Evolutionary conservation across 2,113 vertebrate genomes (phyloP).

Genomic region (Symphodus melops): DNA sequence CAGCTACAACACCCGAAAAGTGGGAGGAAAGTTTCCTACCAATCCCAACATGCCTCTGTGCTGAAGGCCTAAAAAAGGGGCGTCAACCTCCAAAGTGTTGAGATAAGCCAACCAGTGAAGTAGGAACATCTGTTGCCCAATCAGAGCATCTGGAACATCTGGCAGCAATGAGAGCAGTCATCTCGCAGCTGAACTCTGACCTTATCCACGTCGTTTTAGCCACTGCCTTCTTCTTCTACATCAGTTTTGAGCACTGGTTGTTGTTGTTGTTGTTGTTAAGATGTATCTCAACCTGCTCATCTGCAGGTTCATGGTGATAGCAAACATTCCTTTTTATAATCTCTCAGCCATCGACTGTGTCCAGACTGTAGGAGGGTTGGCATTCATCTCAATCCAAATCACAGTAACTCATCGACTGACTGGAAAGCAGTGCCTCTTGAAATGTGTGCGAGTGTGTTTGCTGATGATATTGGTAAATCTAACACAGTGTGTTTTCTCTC

Average conservation of each 20-base stretch:
- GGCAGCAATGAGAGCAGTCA: constrained; percentile 48
- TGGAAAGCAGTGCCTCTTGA: background rate
- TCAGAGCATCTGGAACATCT: constrained; percentile 71
- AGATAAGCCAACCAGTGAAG: constrained; percentile 54
- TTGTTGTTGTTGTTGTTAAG: background rate
- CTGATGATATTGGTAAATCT: constrained; percentile 19
- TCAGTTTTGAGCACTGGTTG: background rate
- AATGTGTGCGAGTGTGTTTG: constrained; percentile 11
- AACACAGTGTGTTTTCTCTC: constrained; percentile 12
- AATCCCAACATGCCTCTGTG: constrained; percentile 38
- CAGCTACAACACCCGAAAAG: constrained; percentile 39
- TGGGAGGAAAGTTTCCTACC: constrained; percentile 38
- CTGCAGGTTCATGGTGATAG: background rate
- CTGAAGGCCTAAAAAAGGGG: constrained; percentile 34
- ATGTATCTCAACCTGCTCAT: constrained; percentile 5
- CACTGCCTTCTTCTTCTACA: constrained; percentile 7
- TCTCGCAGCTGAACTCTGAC: constrained; percentile 62
- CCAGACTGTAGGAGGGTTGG: background rate
- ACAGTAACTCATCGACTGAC: constrained; percentile 26
- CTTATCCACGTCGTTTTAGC: constrained; percentile 44
- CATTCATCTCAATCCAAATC: constrained; percentile 28
- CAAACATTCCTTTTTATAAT: constrained; percentile 40
- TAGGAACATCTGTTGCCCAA: constrained; percentile 70
- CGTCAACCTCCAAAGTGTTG: constrained; percentile 13
- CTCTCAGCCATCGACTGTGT: constrained; percentile 11